Evolutionary conservation across 1,140 invertebrate species (phyloP).

Genomic region (Chymomyza costata): DNA sequence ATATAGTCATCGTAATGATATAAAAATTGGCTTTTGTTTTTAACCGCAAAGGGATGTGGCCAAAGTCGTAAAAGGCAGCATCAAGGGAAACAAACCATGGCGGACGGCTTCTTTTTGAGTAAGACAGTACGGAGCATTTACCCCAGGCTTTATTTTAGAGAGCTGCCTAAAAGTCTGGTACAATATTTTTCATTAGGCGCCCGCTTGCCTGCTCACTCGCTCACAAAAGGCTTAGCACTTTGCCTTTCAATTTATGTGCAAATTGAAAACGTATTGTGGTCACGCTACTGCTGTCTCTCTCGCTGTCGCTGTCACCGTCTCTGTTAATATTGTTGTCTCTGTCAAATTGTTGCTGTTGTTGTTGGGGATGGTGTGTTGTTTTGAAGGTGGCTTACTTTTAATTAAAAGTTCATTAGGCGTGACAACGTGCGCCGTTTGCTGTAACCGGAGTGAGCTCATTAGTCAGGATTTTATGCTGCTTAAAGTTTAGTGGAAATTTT

Average conservation of each 20-base stretch:
- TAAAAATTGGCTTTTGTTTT: conserved; percentile 41
- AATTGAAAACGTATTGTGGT: conserved; percentile 59
- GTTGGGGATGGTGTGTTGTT: conserved; percentile 5
- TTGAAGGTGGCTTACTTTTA: conserved; percentile 37
- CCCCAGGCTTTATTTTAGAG: neutral
- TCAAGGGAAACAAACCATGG: neutral
- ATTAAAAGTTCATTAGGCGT: conserved; percentile 69
- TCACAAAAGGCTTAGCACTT: conserved; percentile 6
- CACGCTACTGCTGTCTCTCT: neutral
- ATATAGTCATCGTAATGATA: conserved; percentile 39
- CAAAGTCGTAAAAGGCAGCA: no score
- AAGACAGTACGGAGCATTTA: neutral
- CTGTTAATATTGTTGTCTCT: no score
- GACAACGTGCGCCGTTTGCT: conserved; percentile 49
- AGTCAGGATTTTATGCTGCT: conserved; percentile 19
- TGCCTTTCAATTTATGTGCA: conserved; percentile 46
- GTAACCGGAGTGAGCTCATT: no score
- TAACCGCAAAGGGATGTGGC: neutral
- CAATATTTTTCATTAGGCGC: conserved; percentile 38
- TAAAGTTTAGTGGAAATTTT: conserved; percentile 6
- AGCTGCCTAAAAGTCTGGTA: conserved; percentile 12
- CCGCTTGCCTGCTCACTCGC: neutral
- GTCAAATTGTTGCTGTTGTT: conserved; percentile 32
- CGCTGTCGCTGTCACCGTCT: neutral
- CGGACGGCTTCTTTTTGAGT: neutral